Percentiles rank a stretch among this genome's conserved stretches.
Evolutionary conservation across 1,140 invertebrate genomes (phyloP).

Genomic region (Zaprionus camerounensis): DNA sequence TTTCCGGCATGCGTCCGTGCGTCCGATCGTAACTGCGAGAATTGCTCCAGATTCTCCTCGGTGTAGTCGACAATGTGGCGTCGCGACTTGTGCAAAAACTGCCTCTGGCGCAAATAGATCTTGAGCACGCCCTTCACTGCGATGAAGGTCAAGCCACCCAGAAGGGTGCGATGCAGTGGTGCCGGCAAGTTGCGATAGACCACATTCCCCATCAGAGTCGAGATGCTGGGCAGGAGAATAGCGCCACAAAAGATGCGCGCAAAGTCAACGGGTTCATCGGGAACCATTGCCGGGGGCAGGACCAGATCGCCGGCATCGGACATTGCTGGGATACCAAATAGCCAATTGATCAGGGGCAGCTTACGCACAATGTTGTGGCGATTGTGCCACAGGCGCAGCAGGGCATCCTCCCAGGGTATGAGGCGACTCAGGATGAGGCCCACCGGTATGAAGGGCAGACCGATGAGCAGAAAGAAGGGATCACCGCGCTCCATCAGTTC

Average conservation of each 20-base stretch:
- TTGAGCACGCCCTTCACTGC: constrained; percentile 96
- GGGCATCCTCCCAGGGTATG: constrained; percentile 97
- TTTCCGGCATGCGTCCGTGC: constrained; percentile 26
- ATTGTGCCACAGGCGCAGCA: constrained; percentile 89
- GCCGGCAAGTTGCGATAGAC: constrained; percentile 92
- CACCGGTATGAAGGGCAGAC: constrained; percentile 96
- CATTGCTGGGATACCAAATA: not conserved
- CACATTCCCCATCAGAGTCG: constrained; percentile 94
- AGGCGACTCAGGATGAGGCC: constrained; percentile 94
- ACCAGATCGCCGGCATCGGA: constrained; percentile 40
- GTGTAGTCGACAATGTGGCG: constrained; percentile 93
- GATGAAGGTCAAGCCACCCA: constrained; percentile 96
- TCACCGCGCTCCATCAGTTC: constrained; percentile 96
- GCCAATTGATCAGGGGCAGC: constrained; percentile 84
- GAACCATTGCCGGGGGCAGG: constrained; percentile 73
- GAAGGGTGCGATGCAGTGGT: constrained; percentile 94
- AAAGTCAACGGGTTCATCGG: constrained; percentile 91
- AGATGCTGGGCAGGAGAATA: constrained; percentile 95
- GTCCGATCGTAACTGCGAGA: constrained; percentile 10
- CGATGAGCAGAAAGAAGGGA: constrained; percentile 94
- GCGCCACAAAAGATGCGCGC: constrained; percentile 94
- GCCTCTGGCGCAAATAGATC: constrained; percentile 97
- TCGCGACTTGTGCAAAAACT: constrained; percentile 91
- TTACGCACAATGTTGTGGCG: constrained; percentile 88
- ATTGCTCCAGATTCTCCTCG: constrained; percentile 86